Percentiles rank a stretch among this genome's conserved stretches.
Evolutionary conservation across 2,888 invertebrate genomes (phyloP).

Genomic region (Apamea crenata): DNA sequence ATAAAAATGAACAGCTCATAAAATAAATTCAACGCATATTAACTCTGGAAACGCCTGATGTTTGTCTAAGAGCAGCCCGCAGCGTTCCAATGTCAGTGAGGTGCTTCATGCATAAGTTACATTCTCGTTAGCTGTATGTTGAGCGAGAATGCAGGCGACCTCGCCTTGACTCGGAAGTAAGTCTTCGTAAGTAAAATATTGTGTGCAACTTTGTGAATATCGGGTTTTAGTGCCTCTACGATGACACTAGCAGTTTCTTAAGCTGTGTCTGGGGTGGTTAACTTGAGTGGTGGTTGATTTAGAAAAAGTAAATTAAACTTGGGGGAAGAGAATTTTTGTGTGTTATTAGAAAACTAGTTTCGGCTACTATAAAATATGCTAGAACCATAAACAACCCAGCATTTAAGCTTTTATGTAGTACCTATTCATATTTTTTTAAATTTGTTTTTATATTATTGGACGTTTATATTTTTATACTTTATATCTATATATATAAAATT

Average conservation of each 20-base stretch:
- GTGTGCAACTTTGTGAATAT: constrained; percentile 11
- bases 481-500: too few relatives aligned
- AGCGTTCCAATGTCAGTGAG: not conserved
- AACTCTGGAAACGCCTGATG: constrained; percentile 32
- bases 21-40: not conserved
- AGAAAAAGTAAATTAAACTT: not conserved
- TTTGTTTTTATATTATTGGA: too few relatives aligned
- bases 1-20: too few relatives aligned
- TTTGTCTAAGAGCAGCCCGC: constrained; percentile 11
- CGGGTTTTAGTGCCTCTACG: not conserved
- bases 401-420: too few relatives aligned
- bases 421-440: too few relatives aligned
- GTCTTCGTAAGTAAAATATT: constrained; percentile 15
- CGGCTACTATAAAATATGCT: not conserved
- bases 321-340: not conserved
- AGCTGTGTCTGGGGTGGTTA: not conserved
- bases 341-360: not conserved
- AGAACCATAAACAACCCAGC: not conserved
- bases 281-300: constrained; percentile 1
- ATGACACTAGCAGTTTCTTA: not conserved
- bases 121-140: not conserved
- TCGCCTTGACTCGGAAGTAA: not conserved
- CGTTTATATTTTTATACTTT: too few relatives aligned
- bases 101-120: constrained; percentile 11
- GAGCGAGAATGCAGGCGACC: not conserved